Base-by-base conservation (phyloP, 2,113 vertebrate species). In the Talpa occidentalis region DNA sequence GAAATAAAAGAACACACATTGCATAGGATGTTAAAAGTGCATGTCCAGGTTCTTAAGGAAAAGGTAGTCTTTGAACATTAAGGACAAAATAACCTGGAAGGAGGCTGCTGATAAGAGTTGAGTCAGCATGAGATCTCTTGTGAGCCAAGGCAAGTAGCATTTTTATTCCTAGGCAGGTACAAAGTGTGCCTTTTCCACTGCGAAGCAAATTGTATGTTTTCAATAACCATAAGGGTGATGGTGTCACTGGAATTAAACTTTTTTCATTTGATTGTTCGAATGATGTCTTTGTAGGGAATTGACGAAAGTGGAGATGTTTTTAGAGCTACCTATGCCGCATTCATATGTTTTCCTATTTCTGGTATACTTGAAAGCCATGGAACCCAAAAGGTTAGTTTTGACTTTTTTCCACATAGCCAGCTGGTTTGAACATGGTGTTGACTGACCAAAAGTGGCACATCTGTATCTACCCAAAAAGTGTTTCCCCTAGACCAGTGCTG, bases 301-400 rank as follows among this genome's bases (percentile, higher is more conserved):
- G 99, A 99, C 97, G 97, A 97, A 93, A 99, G 97, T 82, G 99
- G 98, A 84, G 98, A 98, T 81, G 98, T 99, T 77, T 99, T 98
- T 94, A 98, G 99, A 81, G 99, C 99, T 84, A 99, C 98, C 26
- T 99, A 99, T 96, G 98, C 99, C 0, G 98, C 98, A 49, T 99
- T 99, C 85, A 98, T 98, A 90, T 99, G 99, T 96, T 98, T 98
- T 77, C 98, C 82, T 91, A 95, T 99, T 89, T 99, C 99, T 44
- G 99, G 99, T 42, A 97, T 91, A 30, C 98, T 99, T 26, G 98
- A 98, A 96, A 98, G 97, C 44, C 93, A 96, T 4, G 96, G 98
- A 92, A 98, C 98, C 94, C 98, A 99, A 73, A 98, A 99, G 98
- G 99, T 99, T 98, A 97, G 83, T 52, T 69, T 49, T 66, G 6